Base-by-base conservation (phyloP, 2,797 vertebrate genomes). In the Poeciliopsis gracilis region DNA sequence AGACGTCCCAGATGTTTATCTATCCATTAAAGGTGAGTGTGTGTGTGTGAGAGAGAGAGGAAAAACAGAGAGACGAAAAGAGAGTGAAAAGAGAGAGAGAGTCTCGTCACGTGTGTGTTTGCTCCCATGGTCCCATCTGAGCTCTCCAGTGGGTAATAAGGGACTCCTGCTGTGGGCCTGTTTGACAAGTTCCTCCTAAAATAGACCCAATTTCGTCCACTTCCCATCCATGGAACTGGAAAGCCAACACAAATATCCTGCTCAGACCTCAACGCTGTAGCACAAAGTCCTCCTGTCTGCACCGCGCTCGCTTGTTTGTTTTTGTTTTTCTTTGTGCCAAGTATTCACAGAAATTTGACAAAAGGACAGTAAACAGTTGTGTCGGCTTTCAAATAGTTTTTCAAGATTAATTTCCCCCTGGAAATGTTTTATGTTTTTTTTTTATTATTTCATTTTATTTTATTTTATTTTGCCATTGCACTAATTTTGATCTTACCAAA, bases 121-220 rank as follows among this genome's bases (percentile, higher is more conserved):
- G 76, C 66, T 88, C 43, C 13, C 51, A 13, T 80, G 84, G 87
- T 88, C 88, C 87, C 89, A 89, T 84, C 83, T 90, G 89, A 94
- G 90, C 85, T 90, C 87, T 91, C 85, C 87, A 86, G 84, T 88
- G 88, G 89, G 84, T 83, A 84, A 77, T 83, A 80, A 45, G 51
- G 84, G 66, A 73, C 83, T 90, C 82, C 87, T 82, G 79, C 87
- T 89, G 89, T 67, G 85, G 76, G 88, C 46, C 67, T 77, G 78
- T 86, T 87, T 89, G 87, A 90, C 89, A 86, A 87, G 80, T 73
- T 63, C 46, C 77, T 87, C 87, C 88, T 77, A 87, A 92, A 92
- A 93, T 93, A 93, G 89, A 82, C 55, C 59, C 78, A 76, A 78
- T 77, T 84, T 77, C 79, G 85, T 90, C 77, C 84, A 73, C 70